Evolutionary conservation across 2,888 invertebrate species (phyloP).

Genomic region (Diarsia rubi): DNA sequence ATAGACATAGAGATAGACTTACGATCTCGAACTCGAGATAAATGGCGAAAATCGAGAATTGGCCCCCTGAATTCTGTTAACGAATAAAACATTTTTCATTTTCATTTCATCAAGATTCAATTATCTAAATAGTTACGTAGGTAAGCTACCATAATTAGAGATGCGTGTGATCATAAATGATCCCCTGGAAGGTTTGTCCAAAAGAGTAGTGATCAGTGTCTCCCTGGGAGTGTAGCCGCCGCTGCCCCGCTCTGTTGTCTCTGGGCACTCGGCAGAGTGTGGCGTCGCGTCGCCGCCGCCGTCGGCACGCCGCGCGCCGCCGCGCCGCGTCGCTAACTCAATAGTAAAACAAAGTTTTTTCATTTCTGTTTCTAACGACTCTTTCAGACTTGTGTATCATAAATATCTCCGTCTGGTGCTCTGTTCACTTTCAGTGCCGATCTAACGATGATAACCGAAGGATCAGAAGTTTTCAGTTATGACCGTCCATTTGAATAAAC

Average conservation of each 20-base stretch:
- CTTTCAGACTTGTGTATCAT: constrained; percentile 24
- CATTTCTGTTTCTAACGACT: constrained; percentile 54
- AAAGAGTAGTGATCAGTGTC: constrained; percentile 11
- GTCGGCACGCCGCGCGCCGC: neutral
- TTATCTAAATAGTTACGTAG: neutral
- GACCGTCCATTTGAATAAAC: neutral
- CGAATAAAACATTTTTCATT: too few relatives aligned
- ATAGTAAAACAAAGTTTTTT: constrained; percentile 59
- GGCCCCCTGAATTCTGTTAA: too few relatives aligned
- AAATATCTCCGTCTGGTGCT: constrained; percentile 14
- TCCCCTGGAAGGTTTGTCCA: neutral
- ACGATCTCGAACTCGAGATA: too few relatives aligned
- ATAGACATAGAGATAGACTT: too few relatives aligned
- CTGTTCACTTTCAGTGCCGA: neutral
- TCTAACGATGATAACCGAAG: neutral
- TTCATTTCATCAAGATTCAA: too few relatives aligned
- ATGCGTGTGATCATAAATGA: neutral
- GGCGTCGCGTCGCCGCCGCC: neutral
- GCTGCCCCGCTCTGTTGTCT: constrained; percentile 1
- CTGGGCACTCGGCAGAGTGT: constrained; percentile 13
- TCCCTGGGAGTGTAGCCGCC: neutral
- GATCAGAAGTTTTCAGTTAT: neutral
- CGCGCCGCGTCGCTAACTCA: constrained; percentile 17
- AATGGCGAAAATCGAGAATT: too few relatives aligned
- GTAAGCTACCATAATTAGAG: neutral